phyloP scores from a whole-genome alignment of 2,113 vertebrate species.

The Girardinichthys multiradiatus region DNA sequence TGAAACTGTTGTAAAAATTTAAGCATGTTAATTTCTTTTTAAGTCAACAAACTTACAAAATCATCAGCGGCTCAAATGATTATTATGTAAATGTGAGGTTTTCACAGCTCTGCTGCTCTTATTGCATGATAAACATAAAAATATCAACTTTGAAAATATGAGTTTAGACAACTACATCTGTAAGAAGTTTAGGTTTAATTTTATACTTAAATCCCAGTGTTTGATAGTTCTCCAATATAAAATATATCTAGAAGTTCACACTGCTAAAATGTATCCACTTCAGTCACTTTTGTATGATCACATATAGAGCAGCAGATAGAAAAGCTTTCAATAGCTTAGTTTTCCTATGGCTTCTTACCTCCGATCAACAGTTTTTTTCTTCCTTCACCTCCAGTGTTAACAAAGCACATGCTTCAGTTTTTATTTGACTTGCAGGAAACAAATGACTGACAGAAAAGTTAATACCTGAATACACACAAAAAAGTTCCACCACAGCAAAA shows the following conservation, averaged over 20 bases:
- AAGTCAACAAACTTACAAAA: no score
- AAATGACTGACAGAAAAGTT: conserved; percentile 52
- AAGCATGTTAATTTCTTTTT: no score
- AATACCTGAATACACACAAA: conserved; percentile 55
- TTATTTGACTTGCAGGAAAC: conserved; percentile 36
- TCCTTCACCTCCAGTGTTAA: conserved; percentile 40
- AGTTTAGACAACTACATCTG: background rate
- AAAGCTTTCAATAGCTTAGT: conserved; percentile 9
- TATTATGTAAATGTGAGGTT: no score
- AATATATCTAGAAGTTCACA: background rate
- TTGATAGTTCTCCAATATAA: no score
- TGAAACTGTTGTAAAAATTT: no score
- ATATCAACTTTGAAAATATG: background rate
- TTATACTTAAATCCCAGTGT: background rate
- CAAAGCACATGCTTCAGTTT: conserved; percentile 42
- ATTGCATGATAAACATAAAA: background rate
- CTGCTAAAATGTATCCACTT: background rate
- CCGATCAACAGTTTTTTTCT: conserved; percentile 50
- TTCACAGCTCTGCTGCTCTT: no score
- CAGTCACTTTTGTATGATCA: background rate
- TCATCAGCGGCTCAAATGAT: no score
- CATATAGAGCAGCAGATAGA: conserved; percentile 33
- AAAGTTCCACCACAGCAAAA: conserved; percentile 62
- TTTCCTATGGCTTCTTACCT: conserved; percentile 13
- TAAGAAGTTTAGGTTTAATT: background rate